Evolutionary conservation across 2,113 vertebrate genomes (phyloP).

Genomic region (Heterotis niloticus): DNA sequence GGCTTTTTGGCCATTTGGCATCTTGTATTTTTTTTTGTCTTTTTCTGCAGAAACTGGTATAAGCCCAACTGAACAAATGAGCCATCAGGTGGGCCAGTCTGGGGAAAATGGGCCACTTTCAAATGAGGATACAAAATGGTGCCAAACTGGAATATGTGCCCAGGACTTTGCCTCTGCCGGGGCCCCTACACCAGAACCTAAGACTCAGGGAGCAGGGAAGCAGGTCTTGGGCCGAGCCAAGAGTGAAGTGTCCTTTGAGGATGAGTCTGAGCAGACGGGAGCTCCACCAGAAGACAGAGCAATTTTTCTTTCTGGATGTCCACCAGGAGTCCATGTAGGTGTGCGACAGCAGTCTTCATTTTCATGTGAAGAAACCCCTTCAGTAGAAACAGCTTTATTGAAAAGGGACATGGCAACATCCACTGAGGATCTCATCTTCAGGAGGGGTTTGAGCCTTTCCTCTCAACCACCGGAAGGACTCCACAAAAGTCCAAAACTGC

Average conservation of each 20-base stretch:
- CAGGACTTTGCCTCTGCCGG: not conserved
- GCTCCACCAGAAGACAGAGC: conserved; percentile 12
- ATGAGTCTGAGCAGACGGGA: conserved; percentile 21
- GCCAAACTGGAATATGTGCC: not conserved
- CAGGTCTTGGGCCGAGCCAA: conserved; percentile 35
- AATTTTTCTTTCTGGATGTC: conserved; percentile 34
- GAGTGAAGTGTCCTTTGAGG: conserved; percentile 1
- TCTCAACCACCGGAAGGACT: not conserved
- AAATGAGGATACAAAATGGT: not conserved
- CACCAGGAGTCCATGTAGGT: conserved; percentile 49
- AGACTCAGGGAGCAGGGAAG: conserved; percentile 36
- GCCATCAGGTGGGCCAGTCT: conserved; percentile 19
- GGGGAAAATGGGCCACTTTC: conserved; percentile 30
- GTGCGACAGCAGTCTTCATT: conserved; percentile 3
- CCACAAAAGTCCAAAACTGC: not conserved
- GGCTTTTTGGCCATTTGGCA: not conserved
- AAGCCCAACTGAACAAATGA: conserved; percentile 27
- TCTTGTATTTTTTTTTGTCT: not conserved
- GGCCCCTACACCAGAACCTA: not conserved
- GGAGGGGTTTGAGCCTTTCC: not conserved
- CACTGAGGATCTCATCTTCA: conserved; percentile 46
- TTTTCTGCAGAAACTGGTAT: conserved; percentile 33
- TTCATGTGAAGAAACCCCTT: conserved; percentile 19
- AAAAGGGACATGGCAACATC: conserved; percentile 55
- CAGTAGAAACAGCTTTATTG: conserved; percentile 10